Base-by-base conservation (phyloP, 1,140 invertebrate genomes). In the Orchestia grillus region DNA sequence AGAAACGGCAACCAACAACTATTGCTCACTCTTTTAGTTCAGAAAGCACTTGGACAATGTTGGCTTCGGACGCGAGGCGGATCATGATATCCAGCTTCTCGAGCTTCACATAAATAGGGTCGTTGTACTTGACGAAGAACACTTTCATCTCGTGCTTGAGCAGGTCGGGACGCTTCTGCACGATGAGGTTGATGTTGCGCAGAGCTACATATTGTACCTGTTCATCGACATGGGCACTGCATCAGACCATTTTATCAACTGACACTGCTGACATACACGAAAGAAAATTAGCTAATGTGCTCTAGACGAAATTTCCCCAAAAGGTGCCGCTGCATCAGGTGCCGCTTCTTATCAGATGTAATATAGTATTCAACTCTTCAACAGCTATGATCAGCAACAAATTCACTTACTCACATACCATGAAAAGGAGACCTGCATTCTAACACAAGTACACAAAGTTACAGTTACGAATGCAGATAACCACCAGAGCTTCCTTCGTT, bases 81-180 rank as follows among this genome's bases (percentile, higher is more conserved):
- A 99, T 99, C 99, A 99, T 99, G 95, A 99, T 99, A 97, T 99
- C 99, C 97, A 99, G 97, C 97, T 99, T 99, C 97, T 99, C 99
- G 95, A 99, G 98, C 97, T 99, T 99, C 6, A 99, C 99, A 97
- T 99, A 99, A 97, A 99, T 99, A 19, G 99, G 99, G 98, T 99
- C 99, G 97, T 99, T 99, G 97, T 99, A 99, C 97, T 99, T 99
- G 40, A 99, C 99, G 97, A 99, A 99, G 98, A 99, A 99, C 47
- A 99, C 99, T 98, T 99, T 99, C 99, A 99, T 99, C 97, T 99
- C 99, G 97, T 99, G 99, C 97, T 99, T 99, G n/a, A 99, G 97
- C 97, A 99, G 99, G 96, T 99, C 99, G 0, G 99, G 99, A 96
- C 99, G 98, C 97, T 99, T 99, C 97, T 99, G 99, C 42, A 99